Conservation (phyloP, 2,113 vertebrate genomes). For the Sterrhoptilus dennistouni region DNA sequence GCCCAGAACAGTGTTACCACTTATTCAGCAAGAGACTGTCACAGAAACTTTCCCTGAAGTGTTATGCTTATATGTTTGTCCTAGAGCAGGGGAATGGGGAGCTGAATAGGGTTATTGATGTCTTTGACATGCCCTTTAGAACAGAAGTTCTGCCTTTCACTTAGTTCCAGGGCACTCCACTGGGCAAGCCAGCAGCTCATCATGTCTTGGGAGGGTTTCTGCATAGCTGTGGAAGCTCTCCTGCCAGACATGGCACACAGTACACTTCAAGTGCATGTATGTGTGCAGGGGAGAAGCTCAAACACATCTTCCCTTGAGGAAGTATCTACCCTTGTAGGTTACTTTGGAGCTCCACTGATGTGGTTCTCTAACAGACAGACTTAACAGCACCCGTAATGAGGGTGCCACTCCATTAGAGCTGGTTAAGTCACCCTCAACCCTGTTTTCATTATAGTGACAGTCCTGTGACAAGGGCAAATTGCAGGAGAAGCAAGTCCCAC, state of each 20-base stretch:
- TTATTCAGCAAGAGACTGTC: neutral
- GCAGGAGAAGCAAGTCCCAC: constrained; percentile 35
- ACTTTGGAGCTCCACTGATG: neutral
- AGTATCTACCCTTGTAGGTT: neutral
- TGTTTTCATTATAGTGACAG: constrained; percentile 37
- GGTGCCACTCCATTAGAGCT: constrained; percentile 47
- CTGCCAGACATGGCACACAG: neutral
- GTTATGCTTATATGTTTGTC: neutral
- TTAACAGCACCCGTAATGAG: constrained; percentile 47
- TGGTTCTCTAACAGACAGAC: neutral
- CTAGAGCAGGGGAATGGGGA: neutral
- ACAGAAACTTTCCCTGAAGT: neutral
- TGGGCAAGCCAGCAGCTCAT: neutral
- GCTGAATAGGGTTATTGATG: neutral
- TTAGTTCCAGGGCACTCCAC: neutral
- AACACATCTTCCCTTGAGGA: neutral
- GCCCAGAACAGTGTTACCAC: neutral
- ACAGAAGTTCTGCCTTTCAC: neutral
- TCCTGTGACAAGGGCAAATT: constrained; percentile 59
- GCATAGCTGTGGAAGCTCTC: neutral
- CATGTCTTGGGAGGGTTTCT: neutral
- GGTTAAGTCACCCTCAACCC: constrained; percentile 60
- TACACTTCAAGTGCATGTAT: neutral
- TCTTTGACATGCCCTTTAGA: neutral
- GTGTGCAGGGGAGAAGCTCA: neutral